Evolutionary conservation across 2,888 invertebrate genomes (phyloP).

Genomic region (Clistopyga incitator): DNA sequence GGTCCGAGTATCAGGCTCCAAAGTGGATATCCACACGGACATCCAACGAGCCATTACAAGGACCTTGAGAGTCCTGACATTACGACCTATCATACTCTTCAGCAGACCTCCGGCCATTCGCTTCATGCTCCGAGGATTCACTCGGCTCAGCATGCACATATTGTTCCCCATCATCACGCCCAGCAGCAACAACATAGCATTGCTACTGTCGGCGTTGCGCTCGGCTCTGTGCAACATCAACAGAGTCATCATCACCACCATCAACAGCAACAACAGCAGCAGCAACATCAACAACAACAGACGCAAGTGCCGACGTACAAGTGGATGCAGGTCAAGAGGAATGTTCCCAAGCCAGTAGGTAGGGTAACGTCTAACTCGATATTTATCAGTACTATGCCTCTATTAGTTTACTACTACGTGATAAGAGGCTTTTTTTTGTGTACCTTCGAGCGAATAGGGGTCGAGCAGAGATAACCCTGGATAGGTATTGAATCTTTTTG

Average conservation of each 20-base stretch:
- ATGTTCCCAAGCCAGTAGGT: constrained; percentile 97
- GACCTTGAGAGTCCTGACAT: constrained; percentile 85
- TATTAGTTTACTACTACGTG: constrained; percentile 6
- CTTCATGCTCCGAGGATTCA: constrained; percentile 69
- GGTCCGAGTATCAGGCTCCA: constrained; percentile 75
- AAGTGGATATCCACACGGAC: constrained; percentile 81
- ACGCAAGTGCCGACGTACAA: constrained; percentile 95
- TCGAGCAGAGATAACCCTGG: constrained; percentile 14
- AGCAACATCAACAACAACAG: constrained; percentile 85
- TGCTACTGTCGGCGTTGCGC: constrained; percentile 65
- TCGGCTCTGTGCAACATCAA: constrained; percentile 75
- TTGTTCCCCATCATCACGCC: constrained; percentile 79
- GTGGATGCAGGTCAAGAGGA: constrained; percentile 99
- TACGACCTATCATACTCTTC: constrained; percentile 80
- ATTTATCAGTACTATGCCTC: constrained; percentile 22
- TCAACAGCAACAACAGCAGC: constrained; percentile 78
- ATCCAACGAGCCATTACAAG: constrained; percentile 85
- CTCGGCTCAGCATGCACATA: constrained; percentile 66
- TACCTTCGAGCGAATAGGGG: background rate
- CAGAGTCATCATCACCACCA: constrained; percentile 80
- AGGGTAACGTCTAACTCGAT: constrained; percentile 81
- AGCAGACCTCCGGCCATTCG: constrained; percentile 75
- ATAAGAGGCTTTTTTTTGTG: constrained; percentile 20
- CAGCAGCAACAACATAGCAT: constrained; percentile 83
- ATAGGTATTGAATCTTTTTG: constrained; percentile 37